Percentiles rank a stretch among this genome's conserved stretches.
Evolutionary conservation across 2,888 invertebrate species (phyloP).

Genomic region (Oligia fasciuncula): DNA sequence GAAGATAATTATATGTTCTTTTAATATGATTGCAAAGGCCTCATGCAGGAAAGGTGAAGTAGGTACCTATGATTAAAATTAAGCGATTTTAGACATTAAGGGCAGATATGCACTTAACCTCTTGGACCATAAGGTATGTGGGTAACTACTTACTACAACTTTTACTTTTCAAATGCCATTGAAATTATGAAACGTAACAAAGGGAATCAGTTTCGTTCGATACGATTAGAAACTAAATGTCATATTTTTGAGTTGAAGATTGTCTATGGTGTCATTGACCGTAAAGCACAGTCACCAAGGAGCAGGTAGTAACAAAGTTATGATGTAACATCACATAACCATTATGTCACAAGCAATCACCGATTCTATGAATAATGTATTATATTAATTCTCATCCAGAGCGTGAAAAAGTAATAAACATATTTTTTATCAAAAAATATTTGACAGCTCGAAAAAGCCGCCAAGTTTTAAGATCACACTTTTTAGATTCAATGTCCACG

Average conservation of each 20-base stretch:
- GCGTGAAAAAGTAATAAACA: slow-evolving; percentile 57
- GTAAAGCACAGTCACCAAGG: slow-evolving; percentile 13
- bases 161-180: neutral
- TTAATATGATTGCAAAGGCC: neutral
- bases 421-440: slow-evolving; percentile 11
- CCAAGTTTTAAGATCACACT: slow-evolving; percentile 30
- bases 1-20: slow-evolving; percentile 35
- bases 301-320: slow-evolving; percentile 11
- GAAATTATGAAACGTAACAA: neutral
- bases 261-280: slow-evolving; percentile 21
- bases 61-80: neutral
- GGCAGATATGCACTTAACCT: neutral
- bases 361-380: slow-evolving; percentile 39
- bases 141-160: neutral
- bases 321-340: slow-evolving; percentile 38
- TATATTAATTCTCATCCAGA: slow-evolving; percentile 51
- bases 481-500: slow-evolving; percentile 17
- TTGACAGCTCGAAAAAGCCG: neutral
- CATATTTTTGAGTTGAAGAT: neutral
- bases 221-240: neutral
- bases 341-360: slow-evolving; percentile 55
- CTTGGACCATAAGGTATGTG: neutral
- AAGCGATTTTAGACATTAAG: neutral
- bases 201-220: neutral
- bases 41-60: neutral